These are phyloP conservation scores for Mesorhabditis sp. DNA, from an alignment of 2,888 invertebrate species.

Conservation along the genomic window DNA sequence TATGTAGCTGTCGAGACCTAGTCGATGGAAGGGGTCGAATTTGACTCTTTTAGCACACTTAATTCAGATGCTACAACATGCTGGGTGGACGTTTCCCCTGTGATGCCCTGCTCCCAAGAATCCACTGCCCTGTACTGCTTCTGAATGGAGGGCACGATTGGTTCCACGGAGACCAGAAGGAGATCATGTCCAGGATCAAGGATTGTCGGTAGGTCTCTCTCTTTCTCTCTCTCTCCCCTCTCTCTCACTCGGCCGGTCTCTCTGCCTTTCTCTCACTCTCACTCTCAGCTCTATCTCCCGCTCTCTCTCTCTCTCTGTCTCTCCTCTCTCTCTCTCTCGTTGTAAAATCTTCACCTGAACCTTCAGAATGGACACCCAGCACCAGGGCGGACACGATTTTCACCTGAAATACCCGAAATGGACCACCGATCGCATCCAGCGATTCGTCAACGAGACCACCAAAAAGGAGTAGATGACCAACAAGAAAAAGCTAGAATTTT, in stretches of 20 bases:
- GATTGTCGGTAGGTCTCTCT: constrained; percentile 19
- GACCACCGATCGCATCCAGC: constrained; percentile 44
- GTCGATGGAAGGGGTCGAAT: too few species aligned
- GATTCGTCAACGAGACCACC: constrained; percentile 20
- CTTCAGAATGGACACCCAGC: constrained; percentile 49
- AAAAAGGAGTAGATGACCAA: background rate
- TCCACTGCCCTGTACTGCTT: constrained; percentile 46
- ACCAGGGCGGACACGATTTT: constrained; percentile 55
- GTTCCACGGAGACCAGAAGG: constrained; percentile 51
- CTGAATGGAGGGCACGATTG: constrained; percentile 49
- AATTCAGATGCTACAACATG: constrained; percentile 47
- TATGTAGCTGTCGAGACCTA: too few species aligned
- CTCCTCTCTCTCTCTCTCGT: background rate
- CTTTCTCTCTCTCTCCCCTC: too few species aligned
- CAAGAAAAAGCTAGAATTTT: background rate
- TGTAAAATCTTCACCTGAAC: background rate
- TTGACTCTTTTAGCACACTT: too few species aligned
- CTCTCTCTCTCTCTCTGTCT: too few species aligned
- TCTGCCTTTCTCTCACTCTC: too few species aligned
- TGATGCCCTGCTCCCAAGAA: constrained; percentile 37
- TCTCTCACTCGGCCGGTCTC: too few species aligned
- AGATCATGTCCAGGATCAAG: constrained; percentile 40
- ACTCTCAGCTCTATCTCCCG: too few species aligned
- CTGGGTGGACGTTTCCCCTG: constrained; percentile 53
- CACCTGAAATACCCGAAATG: constrained; percentile 55